Percentiles rank a stretch among this genome's conserved stretches.
These are phyloP conservation scores for Lasioglossum calceatum DNA, from an alignment of 2,888 invertebrate genomes.

Conservation along the genomic window DNA sequence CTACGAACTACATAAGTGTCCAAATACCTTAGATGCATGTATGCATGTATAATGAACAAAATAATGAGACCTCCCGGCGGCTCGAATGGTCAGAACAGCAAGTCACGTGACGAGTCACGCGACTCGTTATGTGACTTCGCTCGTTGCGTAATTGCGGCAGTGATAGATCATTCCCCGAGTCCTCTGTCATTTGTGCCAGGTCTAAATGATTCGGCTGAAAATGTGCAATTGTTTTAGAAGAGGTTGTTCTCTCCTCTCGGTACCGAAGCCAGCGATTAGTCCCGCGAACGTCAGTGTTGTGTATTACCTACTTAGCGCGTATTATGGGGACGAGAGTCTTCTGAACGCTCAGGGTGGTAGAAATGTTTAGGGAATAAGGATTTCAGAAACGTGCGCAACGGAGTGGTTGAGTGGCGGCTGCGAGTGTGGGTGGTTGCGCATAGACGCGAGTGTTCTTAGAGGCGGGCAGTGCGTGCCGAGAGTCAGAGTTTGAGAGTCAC, in stretches of 20 bases:
- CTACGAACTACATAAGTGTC: neutral
- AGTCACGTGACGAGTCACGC: constrained; percentile 6
- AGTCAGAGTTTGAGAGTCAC: constrained; percentile 2
- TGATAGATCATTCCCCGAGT: constrained; percentile 6
- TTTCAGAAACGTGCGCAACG: constrained; percentile 10
- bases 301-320: neutral
- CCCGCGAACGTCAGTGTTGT: neutral
- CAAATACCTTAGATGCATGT: neutral
- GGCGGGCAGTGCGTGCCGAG: constrained; percentile 6
- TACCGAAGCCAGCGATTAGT: neutral
- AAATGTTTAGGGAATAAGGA: constrained; percentile 10
- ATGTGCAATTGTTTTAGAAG: neutral
- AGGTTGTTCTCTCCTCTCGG: neutral
- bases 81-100: neutral
- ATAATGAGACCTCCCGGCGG: neutral
- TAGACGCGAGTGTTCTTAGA: neutral
- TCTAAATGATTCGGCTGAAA: constrained; percentile 6
- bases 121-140: neutral
- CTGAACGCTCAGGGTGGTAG: constrained; percentile 7
- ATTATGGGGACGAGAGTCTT: neutral
- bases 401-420: constrained; percentile 9
- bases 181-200: neutral
- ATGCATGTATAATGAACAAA: neutral
- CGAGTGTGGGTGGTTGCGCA: constrained; percentile 1
- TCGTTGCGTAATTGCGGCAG: no score